These are phyloP conservation scores for Polyommatus icarus DNA, from an alignment of 2,888 invertebrate species.

Conservation along the genomic window DNA sequence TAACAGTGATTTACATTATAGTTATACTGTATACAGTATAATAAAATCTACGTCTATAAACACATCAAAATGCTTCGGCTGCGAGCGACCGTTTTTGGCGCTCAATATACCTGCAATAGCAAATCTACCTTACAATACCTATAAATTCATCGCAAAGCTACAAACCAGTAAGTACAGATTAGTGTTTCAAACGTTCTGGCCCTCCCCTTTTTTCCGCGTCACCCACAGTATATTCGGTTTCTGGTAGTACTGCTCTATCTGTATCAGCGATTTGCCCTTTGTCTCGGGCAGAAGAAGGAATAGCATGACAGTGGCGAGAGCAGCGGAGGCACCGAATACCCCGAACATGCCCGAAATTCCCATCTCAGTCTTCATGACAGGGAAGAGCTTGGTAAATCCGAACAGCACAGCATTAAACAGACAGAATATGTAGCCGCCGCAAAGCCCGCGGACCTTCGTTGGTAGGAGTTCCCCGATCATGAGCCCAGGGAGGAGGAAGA, in stretches of 20 bases:
- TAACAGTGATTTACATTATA: not conserved
- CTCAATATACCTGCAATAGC: slow-evolving; percentile 2
- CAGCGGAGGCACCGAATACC: slow-evolving; percentile 84
- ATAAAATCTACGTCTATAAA: not conserved
- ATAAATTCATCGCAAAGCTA: slow-evolving; percentile 14
- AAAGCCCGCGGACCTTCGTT: slow-evolving; percentile 85
- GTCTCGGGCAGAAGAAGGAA: slow-evolving; percentile 88
- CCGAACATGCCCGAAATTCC: slow-evolving; percentile 86
- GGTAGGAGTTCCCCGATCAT: slow-evolving; percentile 89
- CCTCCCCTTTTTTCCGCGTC: slow-evolving; percentile 64
- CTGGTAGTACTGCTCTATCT: slow-evolving; percentile 90
- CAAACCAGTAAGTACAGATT: slow-evolving; percentile 6
- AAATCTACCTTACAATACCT: not conserved
- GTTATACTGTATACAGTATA: not conserved
- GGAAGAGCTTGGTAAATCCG: slow-evolving; percentile 85
- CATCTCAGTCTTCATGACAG: slow-evolving; percentile 79
- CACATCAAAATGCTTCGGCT: slow-evolving; percentile 4
- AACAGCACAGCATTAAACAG: slow-evolving; percentile 85
- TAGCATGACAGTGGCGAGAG: slow-evolving; percentile 82
- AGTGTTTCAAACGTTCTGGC: slow-evolving; percentile 54
- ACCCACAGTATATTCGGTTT: slow-evolving; percentile 83
- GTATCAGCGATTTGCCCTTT: slow-evolving; percentile 84
- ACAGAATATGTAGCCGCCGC: slow-evolving; percentile 87
- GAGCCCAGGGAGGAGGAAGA: slow-evolving; percentile 87
- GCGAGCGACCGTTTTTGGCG: not conserved